Conservation (phyloP, 1,140 invertebrate genomes). For the Rhopalosiphum maidis region DNA sequence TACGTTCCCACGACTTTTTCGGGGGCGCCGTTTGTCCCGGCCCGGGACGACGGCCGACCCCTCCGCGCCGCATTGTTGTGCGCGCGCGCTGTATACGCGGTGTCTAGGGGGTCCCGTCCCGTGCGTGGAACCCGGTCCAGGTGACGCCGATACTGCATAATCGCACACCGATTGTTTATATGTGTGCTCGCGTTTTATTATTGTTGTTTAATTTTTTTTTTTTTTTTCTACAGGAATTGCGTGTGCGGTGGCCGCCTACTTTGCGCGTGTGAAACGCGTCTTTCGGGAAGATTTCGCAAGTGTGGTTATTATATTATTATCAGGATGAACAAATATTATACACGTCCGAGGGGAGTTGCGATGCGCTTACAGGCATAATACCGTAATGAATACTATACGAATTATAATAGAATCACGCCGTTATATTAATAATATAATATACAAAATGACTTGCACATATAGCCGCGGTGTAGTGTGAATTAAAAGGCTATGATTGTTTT, state of each 20-base stretch:
- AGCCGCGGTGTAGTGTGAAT: not conserved
- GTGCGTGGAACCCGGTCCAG: slow-evolving; percentile 32
- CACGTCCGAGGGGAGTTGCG: not conserved
- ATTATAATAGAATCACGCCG: too few species aligned
- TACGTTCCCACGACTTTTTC: slow-evolving; percentile 52
- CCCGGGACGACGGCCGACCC: not conserved
- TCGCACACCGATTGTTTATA: not conserved
- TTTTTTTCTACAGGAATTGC: not conserved
- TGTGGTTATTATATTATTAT: not conserved
- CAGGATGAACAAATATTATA: too few species aligned
- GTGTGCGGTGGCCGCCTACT: not conserved
- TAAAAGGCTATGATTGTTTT: not conserved
- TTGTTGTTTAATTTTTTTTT: not conserved
- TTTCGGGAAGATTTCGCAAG: slow-evolving; percentile 14
- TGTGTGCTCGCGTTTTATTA: not conserved
- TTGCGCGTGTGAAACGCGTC: not conserved
- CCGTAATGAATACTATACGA: too few species aligned
- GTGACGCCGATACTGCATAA: not conserved
- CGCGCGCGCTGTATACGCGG: not conserved
- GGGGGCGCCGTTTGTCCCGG: slow-evolving; percentile 42
- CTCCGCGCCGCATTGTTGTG: not conserved
- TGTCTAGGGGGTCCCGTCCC: slow-evolving; percentile 40
- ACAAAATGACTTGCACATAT: too few species aligned
- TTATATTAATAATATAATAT: too few species aligned
- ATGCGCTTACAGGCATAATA: not conserved